Percentiles rank a stretch among this genome's conserved stretches.
phyloP scores from a whole-genome alignment of 2,888 invertebrate genomes.

The Cenopis cana region DNA sequence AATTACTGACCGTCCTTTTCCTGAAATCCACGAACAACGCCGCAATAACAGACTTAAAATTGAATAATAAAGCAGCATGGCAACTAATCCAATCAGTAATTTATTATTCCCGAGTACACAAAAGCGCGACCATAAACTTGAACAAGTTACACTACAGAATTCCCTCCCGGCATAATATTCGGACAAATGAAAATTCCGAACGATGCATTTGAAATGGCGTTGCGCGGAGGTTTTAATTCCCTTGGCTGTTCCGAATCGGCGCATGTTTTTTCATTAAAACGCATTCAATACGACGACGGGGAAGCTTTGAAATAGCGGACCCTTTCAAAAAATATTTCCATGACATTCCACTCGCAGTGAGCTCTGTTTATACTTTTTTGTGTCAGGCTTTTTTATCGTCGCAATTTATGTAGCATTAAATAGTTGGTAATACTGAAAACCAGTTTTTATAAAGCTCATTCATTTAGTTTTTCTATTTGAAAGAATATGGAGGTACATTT shows the following conservation, averaged over 20 bases:
- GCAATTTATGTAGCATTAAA: slow-evolving; percentile 26
- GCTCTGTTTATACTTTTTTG: slow-evolving; percentile 70
- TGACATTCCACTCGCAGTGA: slow-evolving; percentile 75
- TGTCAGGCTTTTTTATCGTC: slow-evolving; percentile 53
- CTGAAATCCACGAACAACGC: slow-evolving; percentile 12
- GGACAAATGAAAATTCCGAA: slow-evolving; percentile 79
- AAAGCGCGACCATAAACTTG: slow-evolving; percentile 62
- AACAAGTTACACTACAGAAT: slow-evolving; percentile 62
- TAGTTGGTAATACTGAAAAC: not conserved
- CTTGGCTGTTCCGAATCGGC: slow-evolving; percentile 84
- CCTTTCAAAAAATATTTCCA: slow-evolving; percentile 82
- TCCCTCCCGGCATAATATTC: slow-evolving; percentile 77
- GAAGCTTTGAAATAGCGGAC: slow-evolving; percentile 80
- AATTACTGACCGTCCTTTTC: slow-evolving; percentile 1
- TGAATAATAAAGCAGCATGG: slow-evolving; percentile 43
- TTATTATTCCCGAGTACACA: slow-evolving; percentile 56
- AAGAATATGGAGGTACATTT: no score
- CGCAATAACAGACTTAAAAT: slow-evolving; percentile 37
- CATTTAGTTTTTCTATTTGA: not conserved
- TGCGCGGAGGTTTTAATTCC: slow-evolving; percentile 79
- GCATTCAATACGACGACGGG: slow-evolving; percentile 84
- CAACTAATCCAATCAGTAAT: slow-evolving; percentile 60
- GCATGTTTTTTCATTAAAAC: slow-evolving; percentile 85
- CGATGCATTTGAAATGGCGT: slow-evolving; percentile 71
- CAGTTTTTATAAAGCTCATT: not conserved